Conservation (phyloP, 2,113 vertebrate genomes). For the Python bivittatus region DNA sequence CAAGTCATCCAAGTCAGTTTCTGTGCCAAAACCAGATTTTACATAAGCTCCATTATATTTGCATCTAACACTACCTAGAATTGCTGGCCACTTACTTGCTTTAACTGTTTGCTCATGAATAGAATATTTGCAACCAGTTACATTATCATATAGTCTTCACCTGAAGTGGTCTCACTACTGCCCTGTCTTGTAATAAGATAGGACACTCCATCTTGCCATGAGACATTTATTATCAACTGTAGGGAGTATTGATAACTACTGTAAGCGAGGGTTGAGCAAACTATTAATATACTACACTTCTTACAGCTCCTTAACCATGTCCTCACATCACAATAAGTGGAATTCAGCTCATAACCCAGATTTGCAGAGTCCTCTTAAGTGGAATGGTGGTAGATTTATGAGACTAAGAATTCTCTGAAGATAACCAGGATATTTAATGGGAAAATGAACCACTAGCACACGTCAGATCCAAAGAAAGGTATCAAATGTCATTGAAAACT, state of each 20-base stretch:
- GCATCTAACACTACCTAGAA: background rate
- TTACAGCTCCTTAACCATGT: background rate
- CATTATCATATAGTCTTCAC: background rate
- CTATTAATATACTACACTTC: background rate
- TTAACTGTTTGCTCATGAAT: background rate
- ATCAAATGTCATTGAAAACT: background rate
- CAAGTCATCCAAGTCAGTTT: background rate
- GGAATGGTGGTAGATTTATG: background rate
- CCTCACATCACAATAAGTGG: background rate
- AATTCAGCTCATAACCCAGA: background rate
- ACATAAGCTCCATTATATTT: background rate
- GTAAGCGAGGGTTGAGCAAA: background rate
- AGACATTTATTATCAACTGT: background rate
- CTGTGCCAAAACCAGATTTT: background rate
- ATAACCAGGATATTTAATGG: background rate
- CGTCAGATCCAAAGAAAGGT: background rate
- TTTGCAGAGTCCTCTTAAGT: background rate
- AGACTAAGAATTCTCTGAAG: background rate
- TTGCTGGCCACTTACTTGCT: background rate
- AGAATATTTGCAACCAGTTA: background rate
- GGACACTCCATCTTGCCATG: too few relatives aligned
- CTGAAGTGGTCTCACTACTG: too few relatives aligned
- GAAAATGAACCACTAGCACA: background rate
- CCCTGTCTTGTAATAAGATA: too few relatives aligned
- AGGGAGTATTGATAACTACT: background rate